A percentile compares a stretch with the other conserved stretches of the same genome.
These are phyloP conservation scores for Sylvicola cinctus DNA, from an alignment of 2,888 invertebrate genomes.

Conservation along the genomic window DNA sequence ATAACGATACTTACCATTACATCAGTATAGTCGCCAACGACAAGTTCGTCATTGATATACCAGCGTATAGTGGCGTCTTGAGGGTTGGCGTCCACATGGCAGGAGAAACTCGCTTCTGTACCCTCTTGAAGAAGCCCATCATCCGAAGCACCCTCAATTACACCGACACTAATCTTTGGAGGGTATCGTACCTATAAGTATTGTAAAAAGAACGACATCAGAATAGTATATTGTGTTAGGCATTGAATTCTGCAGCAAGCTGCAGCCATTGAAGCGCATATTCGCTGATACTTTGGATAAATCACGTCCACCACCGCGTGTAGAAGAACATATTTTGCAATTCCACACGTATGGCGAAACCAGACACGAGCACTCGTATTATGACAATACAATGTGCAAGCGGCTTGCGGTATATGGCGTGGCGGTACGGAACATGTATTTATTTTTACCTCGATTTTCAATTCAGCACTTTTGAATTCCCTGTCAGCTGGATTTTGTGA, in stretches of 20 bases:
- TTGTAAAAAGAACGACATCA: constrained; percentile 1
- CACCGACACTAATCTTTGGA: constrained; percentile 63
- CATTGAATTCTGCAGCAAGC: neutral
- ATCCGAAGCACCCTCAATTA: constrained; percentile 32
- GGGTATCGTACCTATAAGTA: constrained; percentile 69
- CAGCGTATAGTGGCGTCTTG: constrained; percentile 65
- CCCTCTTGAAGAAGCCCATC: constrained; percentile 57
- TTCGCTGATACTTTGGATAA: too few relatives aligned
- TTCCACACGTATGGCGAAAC: too few relatives aligned
- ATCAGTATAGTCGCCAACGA: constrained; percentile 59
- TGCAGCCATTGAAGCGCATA: too few relatives aligned
- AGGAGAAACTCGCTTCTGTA: constrained; percentile 57
- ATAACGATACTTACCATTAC: constrained; percentile 40
- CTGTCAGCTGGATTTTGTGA: constrained; percentile 81
- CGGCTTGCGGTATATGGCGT: too few relatives aligned
- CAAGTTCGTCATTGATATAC: constrained; percentile 66
- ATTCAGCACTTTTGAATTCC: constrained; percentile 58
- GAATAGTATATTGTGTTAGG: neutral
- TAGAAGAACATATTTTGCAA: too few relatives aligned
- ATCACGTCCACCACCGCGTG: too few relatives aligned
- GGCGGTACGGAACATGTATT: too few relatives aligned
- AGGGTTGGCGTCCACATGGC: constrained; percentile 80
- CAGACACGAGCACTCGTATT: too few relatives aligned
- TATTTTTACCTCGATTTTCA: constrained; percentile 50
- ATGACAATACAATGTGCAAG: too few relatives aligned